Evolutionary conservation across 2,888 invertebrate genomes (phyloP).

Genomic region (Nebria brevicollis): DNA sequence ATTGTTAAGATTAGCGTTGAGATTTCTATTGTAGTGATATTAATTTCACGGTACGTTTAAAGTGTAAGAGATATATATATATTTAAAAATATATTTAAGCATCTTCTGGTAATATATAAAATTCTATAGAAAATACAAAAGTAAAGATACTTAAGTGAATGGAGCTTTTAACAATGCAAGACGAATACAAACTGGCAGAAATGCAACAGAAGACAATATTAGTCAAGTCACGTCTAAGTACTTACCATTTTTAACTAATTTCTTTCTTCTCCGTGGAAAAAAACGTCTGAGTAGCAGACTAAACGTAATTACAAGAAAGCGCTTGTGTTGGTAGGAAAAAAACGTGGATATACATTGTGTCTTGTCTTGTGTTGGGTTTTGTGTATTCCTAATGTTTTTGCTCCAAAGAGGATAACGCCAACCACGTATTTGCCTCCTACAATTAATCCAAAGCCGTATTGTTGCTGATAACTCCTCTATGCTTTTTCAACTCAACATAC

Average conservation of each 20-base stretch:
- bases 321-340: background rate
- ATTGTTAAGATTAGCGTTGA: too few species aligned
- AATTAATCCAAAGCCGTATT: background rate
- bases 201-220: background rate
- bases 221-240: background rate
- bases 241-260: slow-evolving; percentile 1
- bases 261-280: background rate
- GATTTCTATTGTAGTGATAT: too few species aligned
- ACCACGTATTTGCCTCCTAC: background rate
- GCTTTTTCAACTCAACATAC: background rate
- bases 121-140: background rate
- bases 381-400: background rate
- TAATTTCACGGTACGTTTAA: too few species aligned
- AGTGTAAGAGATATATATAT: too few species aligned
- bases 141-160: background rate
- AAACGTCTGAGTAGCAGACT: background rate
- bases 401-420: background rate
- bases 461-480: background rate
- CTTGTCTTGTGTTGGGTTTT: background rate
- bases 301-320: background rate
- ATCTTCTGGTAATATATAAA: too few species aligned
- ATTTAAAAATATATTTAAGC: too few species aligned
- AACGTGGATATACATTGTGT: background rate
- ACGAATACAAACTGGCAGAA: background rate
- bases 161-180: background rate